Percentiles rank a stretch among this genome's conserved stretches.
phyloP scores from a whole-genome alignment of 2,113 vertebrate genomes.

The Garra rufa region DNA sequence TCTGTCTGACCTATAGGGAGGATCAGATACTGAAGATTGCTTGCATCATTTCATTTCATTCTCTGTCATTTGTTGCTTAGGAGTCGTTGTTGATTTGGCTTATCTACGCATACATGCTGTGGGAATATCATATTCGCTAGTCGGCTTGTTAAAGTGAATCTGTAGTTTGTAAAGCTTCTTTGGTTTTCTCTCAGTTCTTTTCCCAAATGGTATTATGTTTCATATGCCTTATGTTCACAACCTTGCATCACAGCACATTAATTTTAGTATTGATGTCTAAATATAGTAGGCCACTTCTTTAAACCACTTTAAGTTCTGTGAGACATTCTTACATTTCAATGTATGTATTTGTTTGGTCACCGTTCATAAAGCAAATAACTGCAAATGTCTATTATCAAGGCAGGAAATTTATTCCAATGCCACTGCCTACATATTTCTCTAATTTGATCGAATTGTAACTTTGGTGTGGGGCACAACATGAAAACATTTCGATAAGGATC shows the following conservation, averaged over 20 bases:
- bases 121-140: neutral
- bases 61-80: slow-evolving; percentile 28
- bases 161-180: slow-evolving; percentile 16
- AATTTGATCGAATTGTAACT: neutral
- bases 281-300: neutral
- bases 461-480: neutral
- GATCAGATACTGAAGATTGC: slow-evolving; percentile 20
- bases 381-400: neutral
- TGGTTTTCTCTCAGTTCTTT: slow-evolving; percentile 20
- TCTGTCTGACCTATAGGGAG: neutral
- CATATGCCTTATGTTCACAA: slow-evolving; percentile 2
- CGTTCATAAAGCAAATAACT: neutral
- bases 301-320: neutral
- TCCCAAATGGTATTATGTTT: neutral
- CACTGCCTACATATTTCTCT: neutral
- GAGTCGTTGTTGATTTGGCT: slow-evolving; percentile 22
- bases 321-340: neutral
- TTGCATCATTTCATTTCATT: slow-evolving; percentile 43
- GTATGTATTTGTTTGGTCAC: neutral
- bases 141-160: slow-evolving; percentile 9
- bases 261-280: neutral
- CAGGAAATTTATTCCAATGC: neutral
- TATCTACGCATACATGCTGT: slow-evolving; percentile 14
- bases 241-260: slow-evolving; percentile 26
- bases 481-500: neutral